These are phyloP conservation scores for Procambarus virginalis DNA, from an alignment of 1,140 invertebrate species.

Conservation along the genomic window DNA sequence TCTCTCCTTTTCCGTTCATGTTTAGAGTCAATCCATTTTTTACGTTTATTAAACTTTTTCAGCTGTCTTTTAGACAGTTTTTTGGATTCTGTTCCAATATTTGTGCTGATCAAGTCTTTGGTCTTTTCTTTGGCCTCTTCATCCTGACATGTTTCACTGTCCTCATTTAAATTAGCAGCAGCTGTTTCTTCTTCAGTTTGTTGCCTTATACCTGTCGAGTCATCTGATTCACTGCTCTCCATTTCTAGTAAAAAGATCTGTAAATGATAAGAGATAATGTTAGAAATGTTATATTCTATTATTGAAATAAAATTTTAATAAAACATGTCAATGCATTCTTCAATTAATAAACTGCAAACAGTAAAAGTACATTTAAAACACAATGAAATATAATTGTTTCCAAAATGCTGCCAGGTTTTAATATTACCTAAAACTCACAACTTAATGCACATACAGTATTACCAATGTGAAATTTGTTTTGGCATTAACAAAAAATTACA, in stretches of 20 bases:
- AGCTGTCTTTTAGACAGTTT: slow-evolving; percentile 65
- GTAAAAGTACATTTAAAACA: no score
- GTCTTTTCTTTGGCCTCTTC: neutral
- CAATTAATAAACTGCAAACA: no score
- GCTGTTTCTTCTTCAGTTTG: neutral
- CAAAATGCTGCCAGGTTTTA: no score
- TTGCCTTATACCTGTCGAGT: neutral
- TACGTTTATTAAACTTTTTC: slow-evolving; percentile 50
- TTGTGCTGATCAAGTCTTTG: neutral
- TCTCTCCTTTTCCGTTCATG: slow-evolving; percentile 43
- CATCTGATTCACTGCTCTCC: neutral
- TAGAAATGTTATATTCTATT: neutral
- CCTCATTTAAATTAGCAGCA: neutral
- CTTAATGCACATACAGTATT: no score
- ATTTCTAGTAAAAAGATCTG: neutral
- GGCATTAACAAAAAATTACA: no score
- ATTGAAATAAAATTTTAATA: no score
- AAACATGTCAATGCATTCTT: no score
- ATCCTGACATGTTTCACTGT: neutral
- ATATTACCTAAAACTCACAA: no score
- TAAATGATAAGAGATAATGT: neutral
- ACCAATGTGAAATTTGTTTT: no score
- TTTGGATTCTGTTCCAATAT: slow-evolving; percentile 9
- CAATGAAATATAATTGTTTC: no score
- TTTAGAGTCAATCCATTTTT: slow-evolving; percentile 51